Conservation (phyloP, 2,113 vertebrate genomes). For the Corvus moneduloides region DNA sequence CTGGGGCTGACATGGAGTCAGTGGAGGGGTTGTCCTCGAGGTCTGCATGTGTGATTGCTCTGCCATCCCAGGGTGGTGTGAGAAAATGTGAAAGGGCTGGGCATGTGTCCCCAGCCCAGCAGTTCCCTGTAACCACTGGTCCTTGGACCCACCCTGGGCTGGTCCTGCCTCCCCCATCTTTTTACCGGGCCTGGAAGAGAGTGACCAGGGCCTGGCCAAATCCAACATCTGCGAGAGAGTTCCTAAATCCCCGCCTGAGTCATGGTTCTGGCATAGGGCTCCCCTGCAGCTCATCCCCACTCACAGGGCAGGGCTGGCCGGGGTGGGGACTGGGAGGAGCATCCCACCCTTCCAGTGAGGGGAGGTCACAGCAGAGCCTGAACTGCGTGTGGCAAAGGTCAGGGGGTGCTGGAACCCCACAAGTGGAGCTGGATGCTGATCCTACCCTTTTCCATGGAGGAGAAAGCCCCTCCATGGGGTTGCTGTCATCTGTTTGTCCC, state of each 20-base stretch:
- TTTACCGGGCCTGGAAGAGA: background rate
- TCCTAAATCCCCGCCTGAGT: constrained; percentile 46
- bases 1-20: background rate
- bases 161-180: background rate
- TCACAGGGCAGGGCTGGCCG: background rate
- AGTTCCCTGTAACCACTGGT: background rate
- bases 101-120: accelerated
- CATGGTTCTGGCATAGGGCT: background rate
- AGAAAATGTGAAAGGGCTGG: accelerated
- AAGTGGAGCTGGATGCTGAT: background rate
- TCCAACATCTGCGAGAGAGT: background rate
- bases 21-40: background rate
- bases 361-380: background rate
- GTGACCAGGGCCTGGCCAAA: background rate
- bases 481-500: accelerated
- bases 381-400: background rate
- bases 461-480: background rate
- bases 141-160: background rate
- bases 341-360: background rate
- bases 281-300: background rate
- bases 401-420: background rate
- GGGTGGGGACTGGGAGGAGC: background rate
- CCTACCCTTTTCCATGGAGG: background rate
- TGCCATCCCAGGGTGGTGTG: background rate
- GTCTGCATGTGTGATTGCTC: background rate